Evolutionary conservation across 2,797 vertebrate species (phyloP).

Genomic region (Monodelphis domestica): DNA sequence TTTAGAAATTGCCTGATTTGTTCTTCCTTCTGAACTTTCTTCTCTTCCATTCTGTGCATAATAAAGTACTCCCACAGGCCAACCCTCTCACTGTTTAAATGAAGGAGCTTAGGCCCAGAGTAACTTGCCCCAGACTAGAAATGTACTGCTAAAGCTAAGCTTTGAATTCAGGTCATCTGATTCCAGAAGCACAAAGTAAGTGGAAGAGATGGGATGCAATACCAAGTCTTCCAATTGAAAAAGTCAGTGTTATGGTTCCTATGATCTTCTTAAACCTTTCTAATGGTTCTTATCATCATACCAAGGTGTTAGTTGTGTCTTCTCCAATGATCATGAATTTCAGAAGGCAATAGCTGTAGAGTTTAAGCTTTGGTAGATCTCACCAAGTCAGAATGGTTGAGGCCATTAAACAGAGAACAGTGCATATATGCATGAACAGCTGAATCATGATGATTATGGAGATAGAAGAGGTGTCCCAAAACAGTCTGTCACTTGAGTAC

Average conservation of each 20-base stretch:
- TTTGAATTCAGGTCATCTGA: background rate
- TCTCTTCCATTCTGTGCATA: background rate
- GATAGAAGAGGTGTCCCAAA: background rate
- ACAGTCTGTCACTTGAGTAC: background rate
- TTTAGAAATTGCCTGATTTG: background rate
- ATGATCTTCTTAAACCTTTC: background rate
- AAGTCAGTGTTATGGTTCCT: background rate
- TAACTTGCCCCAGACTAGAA: background rate
- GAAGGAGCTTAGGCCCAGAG: background rate
- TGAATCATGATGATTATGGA: background rate
- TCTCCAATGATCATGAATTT: background rate
- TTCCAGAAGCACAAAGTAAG: background rate
- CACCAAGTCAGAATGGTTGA: background rate
- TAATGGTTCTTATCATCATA: background rate
- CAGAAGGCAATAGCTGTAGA: background rate
- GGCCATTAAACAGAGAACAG: background rate
- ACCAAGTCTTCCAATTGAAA: background rate
- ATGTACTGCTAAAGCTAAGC: no score
- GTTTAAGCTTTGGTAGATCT: background rate
- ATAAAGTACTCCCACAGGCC: background rate
- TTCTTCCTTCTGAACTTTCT: background rate
- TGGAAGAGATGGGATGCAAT: background rate
- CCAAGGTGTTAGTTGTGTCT: background rate
- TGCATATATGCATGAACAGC: background rate
- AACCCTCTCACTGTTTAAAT: background rate